phyloP scores from a whole-genome alignment of 2,888 invertebrate genomes.

The Brachyopa scutellaris region DNA sequence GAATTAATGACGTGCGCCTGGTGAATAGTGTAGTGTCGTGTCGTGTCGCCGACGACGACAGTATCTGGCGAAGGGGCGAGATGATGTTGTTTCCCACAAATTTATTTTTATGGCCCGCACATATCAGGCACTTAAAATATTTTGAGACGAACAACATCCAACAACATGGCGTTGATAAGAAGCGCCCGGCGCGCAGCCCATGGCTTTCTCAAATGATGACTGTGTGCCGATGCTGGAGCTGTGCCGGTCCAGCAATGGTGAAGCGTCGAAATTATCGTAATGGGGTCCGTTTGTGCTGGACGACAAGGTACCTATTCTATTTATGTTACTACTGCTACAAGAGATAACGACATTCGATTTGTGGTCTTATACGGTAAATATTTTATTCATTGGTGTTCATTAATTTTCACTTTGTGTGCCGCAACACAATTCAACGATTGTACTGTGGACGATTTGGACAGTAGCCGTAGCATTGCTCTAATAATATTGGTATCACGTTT shows the following conservation, averaged over 20 bases:
- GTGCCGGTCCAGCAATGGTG: conserved; percentile 15
- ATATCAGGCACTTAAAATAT: conserved; percentile 72
- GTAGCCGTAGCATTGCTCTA: conserved; percentile 23
- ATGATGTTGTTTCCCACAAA: conserved; percentile 70
- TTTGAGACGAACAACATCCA: conserved; percentile 66
- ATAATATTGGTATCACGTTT: conserved; percentile 16
- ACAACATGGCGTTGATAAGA: conserved; percentile 68
- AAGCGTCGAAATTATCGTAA: conserved; percentile 64
- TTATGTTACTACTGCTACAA: conserved; percentile 47
- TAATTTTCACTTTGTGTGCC: conserved; percentile 28
- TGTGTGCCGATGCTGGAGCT: conserved; percentile 4
- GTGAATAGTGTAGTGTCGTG: conserved; percentile 66
- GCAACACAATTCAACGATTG: not conserved
- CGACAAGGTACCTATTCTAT: conserved; percentile 53
- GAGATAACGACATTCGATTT: conserved; percentile 47
- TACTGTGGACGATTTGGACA: not conserved
- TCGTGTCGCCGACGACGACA: conserved; percentile 17
- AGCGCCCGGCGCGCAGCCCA: not conserved
- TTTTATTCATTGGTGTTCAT: conserved; percentile 43
- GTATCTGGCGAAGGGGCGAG: conserved; percentile 31
- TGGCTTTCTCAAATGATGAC: conserved; percentile 36
- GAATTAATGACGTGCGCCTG: conserved; percentile 70
- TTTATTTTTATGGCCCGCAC: conserved; percentile 66
- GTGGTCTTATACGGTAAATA: conserved; percentile 26
- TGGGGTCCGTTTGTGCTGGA: conserved; percentile 47